These are phyloP conservation scores for Coreius guichenoti DNA, from an alignment of 2,797 vertebrate genomes.

Conservation along the genomic window DNA sequence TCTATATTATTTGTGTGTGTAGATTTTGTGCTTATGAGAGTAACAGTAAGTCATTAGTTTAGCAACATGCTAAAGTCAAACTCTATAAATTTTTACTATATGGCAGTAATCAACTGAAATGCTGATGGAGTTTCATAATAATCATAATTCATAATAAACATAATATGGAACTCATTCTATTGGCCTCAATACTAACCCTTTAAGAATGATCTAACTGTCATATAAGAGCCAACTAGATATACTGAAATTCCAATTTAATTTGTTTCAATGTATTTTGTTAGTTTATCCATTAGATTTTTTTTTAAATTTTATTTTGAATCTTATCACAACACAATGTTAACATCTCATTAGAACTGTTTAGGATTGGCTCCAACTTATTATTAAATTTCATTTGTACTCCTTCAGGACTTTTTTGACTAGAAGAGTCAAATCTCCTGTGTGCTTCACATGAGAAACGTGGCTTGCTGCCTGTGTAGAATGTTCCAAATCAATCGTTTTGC, in stretches of 20 bases:
- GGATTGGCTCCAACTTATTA: not conserved
- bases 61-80: not conserved
- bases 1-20: not conserved
- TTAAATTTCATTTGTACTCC: not conserved
- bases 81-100: not conserved
- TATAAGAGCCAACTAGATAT: not conserved
- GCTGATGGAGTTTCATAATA: not conserved
- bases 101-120: not conserved
- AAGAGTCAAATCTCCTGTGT: slow-evolving; percentile 5
- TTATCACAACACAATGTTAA: too few relatives aligned
- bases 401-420: not conserved
- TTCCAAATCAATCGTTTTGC: slow-evolving; percentile 12
- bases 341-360: not conserved
- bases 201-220: not conserved
- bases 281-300: not conserved
- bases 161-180: not conserved
- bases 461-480: not conserved
- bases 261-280: not conserved
- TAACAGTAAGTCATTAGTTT: not conserved
- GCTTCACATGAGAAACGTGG: slow-evolving; percentile 8
- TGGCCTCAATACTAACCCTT: not conserved
- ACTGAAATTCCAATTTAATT: not conserved
- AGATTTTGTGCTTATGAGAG: not conserved
- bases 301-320: not conserved
- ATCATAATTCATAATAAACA: not conserved